phyloP scores from a whole-genome alignment of 1,140 invertebrate genomes.

The Leptinotarsa texana region DNA sequence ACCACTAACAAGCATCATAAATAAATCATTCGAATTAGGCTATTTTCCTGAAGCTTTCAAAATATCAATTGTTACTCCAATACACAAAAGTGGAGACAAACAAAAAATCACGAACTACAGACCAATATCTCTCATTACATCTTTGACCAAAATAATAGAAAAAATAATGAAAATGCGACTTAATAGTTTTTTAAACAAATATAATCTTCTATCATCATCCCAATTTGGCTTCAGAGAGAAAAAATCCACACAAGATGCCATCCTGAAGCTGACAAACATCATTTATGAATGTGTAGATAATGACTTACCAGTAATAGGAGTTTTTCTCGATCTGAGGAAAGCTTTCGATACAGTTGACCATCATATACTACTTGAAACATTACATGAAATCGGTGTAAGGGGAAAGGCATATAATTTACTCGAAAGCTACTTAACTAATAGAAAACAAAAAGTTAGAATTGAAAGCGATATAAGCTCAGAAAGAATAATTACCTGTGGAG shows the following conservation, averaged over 20 bases:
- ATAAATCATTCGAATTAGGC: background rate
- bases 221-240: slow-evolving; percentile 9
- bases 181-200: background rate
- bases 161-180: slow-evolving; percentile 3
- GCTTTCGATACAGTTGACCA: slow-evolving; percentile 11
- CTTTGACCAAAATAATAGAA: slow-evolving; percentile 6
- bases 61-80: slow-evolving; percentile 16
- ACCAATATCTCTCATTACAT: slow-evolving; percentile 12
- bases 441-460: slow-evolving; percentile 9
- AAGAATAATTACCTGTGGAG: slow-evolving; percentile 10
- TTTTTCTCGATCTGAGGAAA: background rate
- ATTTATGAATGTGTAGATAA: slow-evolving; percentile 13
- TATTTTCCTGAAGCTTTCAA: slow-evolving; percentile 9
- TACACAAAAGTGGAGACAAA: background rate
- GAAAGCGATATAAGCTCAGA: background rate
- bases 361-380: background rate
- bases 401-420: background rate
- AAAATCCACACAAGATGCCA: slow-evolving; percentile 10
- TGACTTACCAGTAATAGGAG: background rate
- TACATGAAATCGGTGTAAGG: slow-evolving; percentile 2
- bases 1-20: background rate
- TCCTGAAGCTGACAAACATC: background rate
- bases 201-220: background rate
- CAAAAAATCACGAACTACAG: slow-evolving; percentile 8
- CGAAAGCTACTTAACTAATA: background rate